phyloP scores from a whole-genome alignment of 64 coral and sea anemone genomes.

The Porites australiensis region DNA sequence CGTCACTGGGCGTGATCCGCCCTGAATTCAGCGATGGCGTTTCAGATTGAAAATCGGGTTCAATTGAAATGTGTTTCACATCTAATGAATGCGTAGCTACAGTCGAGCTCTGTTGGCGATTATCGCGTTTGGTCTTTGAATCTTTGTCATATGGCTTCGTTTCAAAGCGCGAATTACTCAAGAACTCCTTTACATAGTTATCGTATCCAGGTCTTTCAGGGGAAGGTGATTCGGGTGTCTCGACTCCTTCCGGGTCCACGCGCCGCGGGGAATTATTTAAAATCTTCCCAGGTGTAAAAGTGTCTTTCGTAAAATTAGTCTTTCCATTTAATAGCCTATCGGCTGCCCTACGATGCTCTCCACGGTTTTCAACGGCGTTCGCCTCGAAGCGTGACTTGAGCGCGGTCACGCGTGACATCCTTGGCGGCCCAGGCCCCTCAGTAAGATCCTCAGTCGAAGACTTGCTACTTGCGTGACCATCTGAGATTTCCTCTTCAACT shows the following conservation, averaged over 20 bases:
- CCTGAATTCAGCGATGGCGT: background rate
- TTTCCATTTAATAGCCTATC: background rate
- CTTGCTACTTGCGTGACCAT: conserved; percentile 24
- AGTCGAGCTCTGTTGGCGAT: background rate
- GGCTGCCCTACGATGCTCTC: background rate
- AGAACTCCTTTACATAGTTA: background rate
- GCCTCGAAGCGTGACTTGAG: conserved; percentile 50
- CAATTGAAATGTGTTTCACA: background rate
- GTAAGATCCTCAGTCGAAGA: conserved; percentile 43
- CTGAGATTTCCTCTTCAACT: conserved; percentile 57
- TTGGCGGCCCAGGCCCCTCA: conserved; percentile 5
- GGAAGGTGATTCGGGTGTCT: background rate
- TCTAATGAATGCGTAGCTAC: background rate
- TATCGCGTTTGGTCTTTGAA: background rate
- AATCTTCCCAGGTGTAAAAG: background rate
- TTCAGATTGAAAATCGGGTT: background rate
- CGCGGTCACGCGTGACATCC: conserved; percentile 45
- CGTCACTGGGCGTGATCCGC: background rate
- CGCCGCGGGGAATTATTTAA: background rate
- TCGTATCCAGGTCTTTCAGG: background rate
- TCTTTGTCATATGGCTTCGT: background rate
- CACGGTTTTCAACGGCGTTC: background rate
- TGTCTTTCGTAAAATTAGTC: background rate
- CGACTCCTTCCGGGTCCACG: conserved; percentile 4
- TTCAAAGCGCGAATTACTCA: background rate